phyloP scores from a whole-genome alignment of 1,140 invertebrate species.

The Lepidurus apus region DNA sequence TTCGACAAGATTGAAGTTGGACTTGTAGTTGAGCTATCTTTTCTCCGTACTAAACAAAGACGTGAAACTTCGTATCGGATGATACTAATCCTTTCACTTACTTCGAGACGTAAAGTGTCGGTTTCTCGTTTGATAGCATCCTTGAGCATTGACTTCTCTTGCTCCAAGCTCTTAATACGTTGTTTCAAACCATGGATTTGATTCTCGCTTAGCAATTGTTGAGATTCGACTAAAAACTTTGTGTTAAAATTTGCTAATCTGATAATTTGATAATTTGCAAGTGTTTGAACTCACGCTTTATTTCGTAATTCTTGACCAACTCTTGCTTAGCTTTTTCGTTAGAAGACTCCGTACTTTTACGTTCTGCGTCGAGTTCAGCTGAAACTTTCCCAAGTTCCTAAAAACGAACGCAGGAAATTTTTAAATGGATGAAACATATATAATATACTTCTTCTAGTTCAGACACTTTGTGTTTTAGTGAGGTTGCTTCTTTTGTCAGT shows the following conservation, averaged over 20 bases:
- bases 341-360: neutral
- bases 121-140: neutral
- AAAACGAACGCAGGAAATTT: neutral
- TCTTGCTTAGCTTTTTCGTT: neutral
- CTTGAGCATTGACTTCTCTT: neutral
- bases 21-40: neutral
- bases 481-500: neutral
- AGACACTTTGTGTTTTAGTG: neutral
- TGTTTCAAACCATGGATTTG: neutral
- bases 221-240: neutral
- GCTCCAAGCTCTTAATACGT: neutral
- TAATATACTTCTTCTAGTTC: neutral
- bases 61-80: neutral
- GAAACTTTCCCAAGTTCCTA: neutral
- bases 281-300: neutral
- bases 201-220: neutral
- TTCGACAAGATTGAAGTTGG: neutral
- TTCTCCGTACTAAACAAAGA: neutral
- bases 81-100: neutral
- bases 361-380: neutral
- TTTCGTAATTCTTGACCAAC: neutral
- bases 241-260: neutral
- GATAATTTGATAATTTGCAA: too few species aligned
- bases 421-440: neutral
- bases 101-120: neutral